Evolutionary conservation across 2,888 invertebrate genomes (phyloP).

Genomic region (Eupithecia tripunctaria): DNA sequence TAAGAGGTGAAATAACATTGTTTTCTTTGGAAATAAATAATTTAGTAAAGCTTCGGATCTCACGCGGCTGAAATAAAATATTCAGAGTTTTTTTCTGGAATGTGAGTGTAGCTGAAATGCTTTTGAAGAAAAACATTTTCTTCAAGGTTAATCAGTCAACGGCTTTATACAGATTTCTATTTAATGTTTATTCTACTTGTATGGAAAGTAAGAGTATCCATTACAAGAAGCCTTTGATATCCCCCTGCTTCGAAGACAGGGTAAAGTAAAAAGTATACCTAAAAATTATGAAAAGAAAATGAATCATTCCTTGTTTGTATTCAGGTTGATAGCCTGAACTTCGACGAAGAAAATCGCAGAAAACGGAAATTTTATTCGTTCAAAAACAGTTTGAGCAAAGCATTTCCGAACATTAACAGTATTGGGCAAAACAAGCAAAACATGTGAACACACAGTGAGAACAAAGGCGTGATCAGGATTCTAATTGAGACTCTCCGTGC

Average conservation of each 20-base stretch:
- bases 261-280: background rate
- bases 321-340: background rate
- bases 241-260: background rate
- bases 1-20: slow-evolving; percentile 36
- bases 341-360: background rate
- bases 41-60: slow-evolving; percentile 31
- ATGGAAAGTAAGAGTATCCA: background rate
- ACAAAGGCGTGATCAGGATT: slow-evolving; percentile 53
- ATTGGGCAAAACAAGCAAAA: slow-evolving; percentile 34
- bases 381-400: slow-evolving; percentile 5
- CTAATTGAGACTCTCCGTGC: slow-evolving; percentile 54
- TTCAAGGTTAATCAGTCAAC: slow-evolving; percentile 13
- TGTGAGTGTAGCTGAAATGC: slow-evolving; percentile 1
- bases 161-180: background rate
- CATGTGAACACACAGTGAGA: slow-evolving; percentile 31
- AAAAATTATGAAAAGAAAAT: background rate
- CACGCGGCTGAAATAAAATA: slow-evolving; percentile 20
- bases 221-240: slow-evolving; percentile 8
- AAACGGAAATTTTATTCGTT: background rate
- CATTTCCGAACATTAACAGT: slow-evolving; percentile 32
- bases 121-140: slow-evolving; percentile 5
- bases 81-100: slow-evolving; percentile 8
- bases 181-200: background rate
- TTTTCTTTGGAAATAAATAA: slow-evolving; percentile 39
- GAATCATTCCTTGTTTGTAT: background rate